Conservation (phyloP, 2,888 invertebrate species). For the Hesperia comma region DNA sequence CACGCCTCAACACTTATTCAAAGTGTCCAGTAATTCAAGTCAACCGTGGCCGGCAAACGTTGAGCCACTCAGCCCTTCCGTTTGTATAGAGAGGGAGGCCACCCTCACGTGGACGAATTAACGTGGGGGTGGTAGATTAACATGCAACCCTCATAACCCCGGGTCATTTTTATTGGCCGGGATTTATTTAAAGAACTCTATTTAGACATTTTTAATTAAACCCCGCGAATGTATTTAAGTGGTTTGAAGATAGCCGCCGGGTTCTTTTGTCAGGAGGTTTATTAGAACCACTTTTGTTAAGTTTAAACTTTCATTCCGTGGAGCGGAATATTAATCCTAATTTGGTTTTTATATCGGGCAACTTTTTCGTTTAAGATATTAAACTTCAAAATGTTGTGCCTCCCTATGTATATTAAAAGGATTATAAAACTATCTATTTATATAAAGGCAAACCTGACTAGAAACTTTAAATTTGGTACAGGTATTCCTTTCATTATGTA, state of each 20-base stretch:
- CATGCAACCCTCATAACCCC: slow-evolving; percentile 28
- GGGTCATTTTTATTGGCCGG: slow-evolving; percentile 25
- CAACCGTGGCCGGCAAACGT: background rate
- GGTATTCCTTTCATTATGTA: too few relatives aligned
- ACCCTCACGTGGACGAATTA: slow-evolving; percentile 15
- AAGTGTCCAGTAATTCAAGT: slow-evolving; percentile 29
- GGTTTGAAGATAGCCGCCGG: slow-evolving; percentile 12
- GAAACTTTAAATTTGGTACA: too few relatives aligned
- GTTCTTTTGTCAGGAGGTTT: background rate
- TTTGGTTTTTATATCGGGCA: background rate
- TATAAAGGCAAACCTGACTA: too few relatives aligned
- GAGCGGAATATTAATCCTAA: background rate
- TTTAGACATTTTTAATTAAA: slow-evolving; percentile 32
- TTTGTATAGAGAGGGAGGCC: slow-evolving; percentile 12
- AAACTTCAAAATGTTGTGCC: background rate
- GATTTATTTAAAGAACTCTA: slow-evolving; percentile 29
- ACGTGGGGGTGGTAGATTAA: slow-evolving; percentile 20
- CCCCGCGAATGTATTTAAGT: slow-evolving; percentile 24
- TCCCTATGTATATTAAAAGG: too few relatives aligned
- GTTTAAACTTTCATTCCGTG: slow-evolving; percentile 2
- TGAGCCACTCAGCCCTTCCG: slow-evolving; percentile 8
- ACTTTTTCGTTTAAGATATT: background rate
- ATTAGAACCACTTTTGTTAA: background rate
- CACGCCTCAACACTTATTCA: slow-evolving; percentile 29
- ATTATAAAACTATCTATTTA: too few relatives aligned